Base-by-base conservation (phyloP, 2,888 invertebrate genomes). In the Ceratothoa steindachneri region DNA sequence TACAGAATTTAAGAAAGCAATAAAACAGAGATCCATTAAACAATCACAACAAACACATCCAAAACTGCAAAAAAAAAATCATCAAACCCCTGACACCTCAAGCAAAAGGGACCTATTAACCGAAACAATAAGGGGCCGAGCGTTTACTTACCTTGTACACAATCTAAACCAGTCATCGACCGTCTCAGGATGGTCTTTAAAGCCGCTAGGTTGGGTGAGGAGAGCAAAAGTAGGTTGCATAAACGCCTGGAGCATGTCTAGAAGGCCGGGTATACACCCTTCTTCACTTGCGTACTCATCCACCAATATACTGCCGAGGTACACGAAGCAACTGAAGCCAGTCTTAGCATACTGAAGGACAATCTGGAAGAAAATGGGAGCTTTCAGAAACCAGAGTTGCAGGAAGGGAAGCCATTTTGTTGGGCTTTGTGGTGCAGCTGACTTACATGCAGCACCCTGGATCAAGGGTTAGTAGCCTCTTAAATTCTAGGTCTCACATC, bases 141-240 rank as follows among this genome's bases (percentile, higher is more conserved):
- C 41, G 41, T 15, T 41, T 41, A 60, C 67, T 41, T 9, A 79
- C 79, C 92, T 87, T 68, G 90, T 88, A 82, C 92, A 92, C 41
- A 95, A 86, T 67, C 95, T 87, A 85, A 97, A 99, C 81, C 98
- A 90, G 84, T 99, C 99, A 83, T 99, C 99, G 0, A 99, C 95
- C 0, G 97, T 98, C 83, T 99, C 98, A 0, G 99, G 98, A 86
- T 98, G 93, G 84, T 96, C 91, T 75, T 90, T 87, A 64, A 97
- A 86, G 0, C 95, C 96, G 82, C 91, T 88, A 75, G 89, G 88
- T 80, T 85, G 89, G 84, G 93, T 91, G 80, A 97, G 87, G 82
- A 95, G 86, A 52, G 87, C 87, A 64, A 81, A 92, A n/a, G 93
- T 92, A 27, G 91, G 90, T 80, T 89, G 89, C 81, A 93, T 88